phyloP scores from a whole-genome alignment of 2,797 vertebrate species.

The Pelodytes ibericus region DNA sequence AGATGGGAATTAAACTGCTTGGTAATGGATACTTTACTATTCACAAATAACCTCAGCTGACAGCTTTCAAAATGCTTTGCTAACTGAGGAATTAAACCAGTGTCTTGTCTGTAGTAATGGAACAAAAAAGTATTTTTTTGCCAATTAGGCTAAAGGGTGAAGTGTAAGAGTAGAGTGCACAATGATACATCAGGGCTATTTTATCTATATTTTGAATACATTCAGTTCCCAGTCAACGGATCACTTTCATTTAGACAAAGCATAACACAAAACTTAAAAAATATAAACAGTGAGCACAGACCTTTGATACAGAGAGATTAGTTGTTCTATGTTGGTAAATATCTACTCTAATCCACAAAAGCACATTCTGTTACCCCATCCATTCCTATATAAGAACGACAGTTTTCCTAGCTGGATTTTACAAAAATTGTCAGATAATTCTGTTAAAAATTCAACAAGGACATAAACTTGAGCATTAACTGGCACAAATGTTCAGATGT shows the following conservation, averaged over 20 bases:
- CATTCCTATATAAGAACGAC: background rate
- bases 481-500: no score
- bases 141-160: slow-evolving; percentile 42
- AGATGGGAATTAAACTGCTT: no score
- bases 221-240: slow-evolving; percentile 3
- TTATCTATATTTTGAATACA: slow-evolving; percentile 44
- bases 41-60: no score
- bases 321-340: slow-evolving; percentile 24
- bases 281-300: slow-evolving; percentile 25
- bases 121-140: background rate
- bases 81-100: no score
- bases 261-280: slow-evolving; percentile 33
- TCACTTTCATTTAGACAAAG: slow-evolving; percentile 39
- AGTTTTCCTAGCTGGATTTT: no score
- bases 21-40: no score
- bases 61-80: no score
- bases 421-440: no score
- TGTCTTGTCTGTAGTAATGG: no score
- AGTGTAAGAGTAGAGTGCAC: slow-evolving; percentile 31
- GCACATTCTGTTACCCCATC: slow-evolving; percentile 7
- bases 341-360: slow-evolving; percentile 16
- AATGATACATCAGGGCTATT: slow-evolving; percentile 3
- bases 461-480: no score
- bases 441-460: no score
- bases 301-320: slow-evolving; percentile 41